Evolutionary conservation across 2,113 vertebrate species (phyloP), one percentile per base, ranked within the genome.

Genomic region (Neogale vison): DNA sequence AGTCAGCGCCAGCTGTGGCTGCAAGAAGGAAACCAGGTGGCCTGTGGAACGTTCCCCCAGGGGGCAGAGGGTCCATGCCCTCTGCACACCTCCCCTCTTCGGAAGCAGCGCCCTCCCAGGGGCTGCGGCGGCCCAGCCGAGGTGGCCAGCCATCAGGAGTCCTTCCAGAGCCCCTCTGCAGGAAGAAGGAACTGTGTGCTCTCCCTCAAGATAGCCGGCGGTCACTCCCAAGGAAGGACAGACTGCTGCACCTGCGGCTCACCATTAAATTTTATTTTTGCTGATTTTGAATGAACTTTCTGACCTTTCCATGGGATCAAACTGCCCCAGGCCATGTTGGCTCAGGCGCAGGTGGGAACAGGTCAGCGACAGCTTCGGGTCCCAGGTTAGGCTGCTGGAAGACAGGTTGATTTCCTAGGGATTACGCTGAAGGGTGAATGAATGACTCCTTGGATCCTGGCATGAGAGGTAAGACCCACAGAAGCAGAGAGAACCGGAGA

Each of bases 191-290:
- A 61, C 1, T 39, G 59, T 3, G 57, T n/a, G 50, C 21, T 77
- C 67, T 21, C 47, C 45, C 0, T 36, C 45, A 8, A 34, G 34
- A 81, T 57, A 14, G 23, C 83, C 7, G 31, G 1, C 1, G 0
- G 67, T 47, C 6, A 0, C 65, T 52, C 55, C 57, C 0, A 1
- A 17, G 67, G 55, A 71, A 71, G 82, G 90, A 63, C 39, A 2
- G 36, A 15, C 95, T 39, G 86, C 72, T 39, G 21, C 34, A 21
- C 50, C 13, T 34, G 42, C 76, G 45, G 36, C 89, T n/a, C 69
- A 94, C n/a, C 71, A 98, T 97, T 97, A 97, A 94, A 98, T 65
- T 87, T 39, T 95, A 63, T 94, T 97, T 94, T 96, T 92, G 89
- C n/a, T 85, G 74, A 67, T 20, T 69, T 63, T 34, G 9, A 59